Conservation (phyloP, 2,888 invertebrate species). For the Caenorhabditis sp. region DNA sequence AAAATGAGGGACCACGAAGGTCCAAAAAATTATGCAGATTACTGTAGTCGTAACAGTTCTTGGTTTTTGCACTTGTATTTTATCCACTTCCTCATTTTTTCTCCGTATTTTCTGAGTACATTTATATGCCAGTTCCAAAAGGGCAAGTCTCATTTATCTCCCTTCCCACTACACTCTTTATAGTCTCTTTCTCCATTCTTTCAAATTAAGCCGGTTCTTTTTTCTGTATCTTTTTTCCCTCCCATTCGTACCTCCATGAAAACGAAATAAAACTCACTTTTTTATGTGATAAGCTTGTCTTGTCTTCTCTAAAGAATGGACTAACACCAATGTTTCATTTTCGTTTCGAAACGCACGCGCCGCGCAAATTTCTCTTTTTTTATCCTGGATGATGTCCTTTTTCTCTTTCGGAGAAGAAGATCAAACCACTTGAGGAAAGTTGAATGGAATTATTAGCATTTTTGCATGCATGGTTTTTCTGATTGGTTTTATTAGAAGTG, state of each 20-base stretch:
- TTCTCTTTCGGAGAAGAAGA: slow-evolving; percentile 2
- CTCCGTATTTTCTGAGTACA: not conserved
- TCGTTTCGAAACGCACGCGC: slow-evolving; percentile 12
- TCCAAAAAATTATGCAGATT: no score
- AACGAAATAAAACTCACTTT: slow-evolving; percentile 35
- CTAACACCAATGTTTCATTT: slow-evolving; percentile 16
- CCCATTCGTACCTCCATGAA: slow-evolving; percentile 29
- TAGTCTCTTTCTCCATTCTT: slow-evolving; percentile 6
- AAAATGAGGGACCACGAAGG: no score
- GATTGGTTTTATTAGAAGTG: not conserved
- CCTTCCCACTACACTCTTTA: not conserved
- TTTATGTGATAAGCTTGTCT: slow-evolving; percentile 57
- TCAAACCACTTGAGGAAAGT: slow-evolving; percentile 43
- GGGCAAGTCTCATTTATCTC: slow-evolving; percentile 21
- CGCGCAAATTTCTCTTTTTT: slow-evolving; percentile 2
- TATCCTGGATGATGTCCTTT: not conserved
- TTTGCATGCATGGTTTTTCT: not conserved
- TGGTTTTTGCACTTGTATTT: no score
- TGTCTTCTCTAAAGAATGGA: not conserved
- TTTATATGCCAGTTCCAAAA: slow-evolving; percentile 5
- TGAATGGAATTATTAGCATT: slow-evolving; percentile 15
- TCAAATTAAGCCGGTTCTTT: slow-evolving; percentile 35
- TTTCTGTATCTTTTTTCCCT: not conserved
- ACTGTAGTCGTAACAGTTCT: no score
- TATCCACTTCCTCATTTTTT: not conserved